Evolutionary conservation across 2,113 vertebrate genomes (phyloP), one percentile per base, ranked within the genome.

Genomic region (Salvelinus alpinus): DNA sequence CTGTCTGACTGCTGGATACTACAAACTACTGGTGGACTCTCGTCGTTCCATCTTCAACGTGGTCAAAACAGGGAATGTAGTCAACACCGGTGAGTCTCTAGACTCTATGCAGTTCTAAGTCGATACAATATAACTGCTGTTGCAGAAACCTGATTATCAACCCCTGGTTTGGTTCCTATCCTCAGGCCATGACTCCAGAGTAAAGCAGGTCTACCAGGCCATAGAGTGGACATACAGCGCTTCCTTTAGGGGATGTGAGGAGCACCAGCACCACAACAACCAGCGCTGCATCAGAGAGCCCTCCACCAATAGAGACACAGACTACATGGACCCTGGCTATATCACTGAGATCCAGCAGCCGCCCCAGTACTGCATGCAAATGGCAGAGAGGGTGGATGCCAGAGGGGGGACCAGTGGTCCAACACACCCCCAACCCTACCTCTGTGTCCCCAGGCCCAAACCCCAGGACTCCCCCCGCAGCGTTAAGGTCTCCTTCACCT

Each of bases 401-500:
- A 0, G 95, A 96, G 75, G 88, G 93, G 83, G 94, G 90, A 92
- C 94, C 83, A 90, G 94, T 84, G 90, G 82, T 82, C 85, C 91
- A 70, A 29, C 34, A 6, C 93, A 88, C 74, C 91, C 94, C 78
- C 92, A 94, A 82, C 93, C 95, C 34, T 92, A 94, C 76, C 78
- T 96, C 85, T 94, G 92, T 13, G 85, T 95, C 87, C 94, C 95
- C 69, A 94, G 95, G 81, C 92, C 94, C 82, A 96, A 95, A 93
- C 87, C 94, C 86, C 96, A 97, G 83, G 96, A 96, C 74, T 94
- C 96, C 64, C 93, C 95, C 6, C 91, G 96, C 78, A 95, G 92
- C 88, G 97, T 97, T 85, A 99, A 98, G 91, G 98, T 99, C 86
- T 99, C 97, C 81, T 99, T 99, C 86, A 99, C 98, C 90, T 99